These are phyloP conservation scores for Syndactyla subalaris DNA, from an alignment of 2,797 vertebrate genomes.

Conservation along the genomic window DNA sequence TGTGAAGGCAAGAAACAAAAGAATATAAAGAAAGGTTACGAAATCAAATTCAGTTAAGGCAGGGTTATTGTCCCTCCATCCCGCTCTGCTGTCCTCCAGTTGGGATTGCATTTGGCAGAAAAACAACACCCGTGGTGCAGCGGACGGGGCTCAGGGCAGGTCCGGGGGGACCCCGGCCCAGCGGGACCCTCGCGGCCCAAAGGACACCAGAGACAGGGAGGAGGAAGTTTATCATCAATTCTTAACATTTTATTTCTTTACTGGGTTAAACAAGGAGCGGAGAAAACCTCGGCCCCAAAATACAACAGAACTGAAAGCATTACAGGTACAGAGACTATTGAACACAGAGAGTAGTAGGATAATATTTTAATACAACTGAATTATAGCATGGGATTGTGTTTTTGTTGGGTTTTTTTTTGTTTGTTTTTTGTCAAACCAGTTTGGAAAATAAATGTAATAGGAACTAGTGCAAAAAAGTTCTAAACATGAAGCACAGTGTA, in stretches of 20 bases:
- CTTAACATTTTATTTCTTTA: conserved; percentile 88
- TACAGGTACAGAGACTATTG: conserved; percentile 85
- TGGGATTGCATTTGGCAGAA: background rate
- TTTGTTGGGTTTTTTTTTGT: conserved; percentile 41
- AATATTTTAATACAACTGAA: conserved; percentile 84
- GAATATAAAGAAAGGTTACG: conserved; percentile 68
- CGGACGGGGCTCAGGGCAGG: background rate
- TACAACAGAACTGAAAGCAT: conserved; percentile 87
- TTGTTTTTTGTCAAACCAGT: conserved; percentile 77
- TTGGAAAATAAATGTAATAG: conserved; percentile 84
- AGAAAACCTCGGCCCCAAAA: conserved; percentile 78
- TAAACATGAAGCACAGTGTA: conserved; percentile 90
- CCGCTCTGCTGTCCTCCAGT: conserved; percentile 19
- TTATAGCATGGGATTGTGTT: conserved; percentile 76
- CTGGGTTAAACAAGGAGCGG: conserved; percentile 85
- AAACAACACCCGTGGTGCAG: background rate
- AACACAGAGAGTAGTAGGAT: conserved; percentile 84
- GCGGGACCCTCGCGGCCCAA: background rate
- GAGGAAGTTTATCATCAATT: conserved; percentile 79
- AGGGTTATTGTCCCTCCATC: conserved; percentile 49
- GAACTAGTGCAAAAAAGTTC: conserved; percentile 88
- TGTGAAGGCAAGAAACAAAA: conserved; percentile 66
- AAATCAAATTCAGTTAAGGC: conserved; percentile 49
- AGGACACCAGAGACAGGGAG: conserved; percentile 14
- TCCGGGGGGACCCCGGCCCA: background rate